Evolutionary conservation across 2,888 invertebrate species (phyloP), one percentile per base, ranked within the genome.

Genomic region (Perithous albicinctus): DNA sequence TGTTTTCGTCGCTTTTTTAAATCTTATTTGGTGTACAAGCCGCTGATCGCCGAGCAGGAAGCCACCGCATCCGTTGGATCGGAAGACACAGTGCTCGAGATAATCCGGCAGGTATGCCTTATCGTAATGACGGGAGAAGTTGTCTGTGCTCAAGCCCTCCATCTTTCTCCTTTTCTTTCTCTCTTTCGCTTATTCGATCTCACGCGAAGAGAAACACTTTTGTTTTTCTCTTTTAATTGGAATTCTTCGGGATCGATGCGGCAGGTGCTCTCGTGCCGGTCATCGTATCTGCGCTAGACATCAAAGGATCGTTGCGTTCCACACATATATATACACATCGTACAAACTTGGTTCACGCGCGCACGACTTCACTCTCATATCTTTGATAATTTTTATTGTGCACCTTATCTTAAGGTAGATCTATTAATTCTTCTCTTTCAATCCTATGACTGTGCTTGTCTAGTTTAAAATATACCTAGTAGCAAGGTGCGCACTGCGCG

Each of bases 201-300:
- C 48, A 63, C 69, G 84, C 80, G 64, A n/a, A n/a, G n/a, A 76
- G 43, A 54, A 43, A 51, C 56, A 56, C 78, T 83, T 78, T 79
- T 78, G 83, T 82, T 80, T 85, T 81, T 80, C 78, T 76, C 77
- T 48, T 80, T 83, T 81, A 74, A 74, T 79, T 75, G 79, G 79
- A 79, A 79, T 79, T 75, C 79, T 64, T 74, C 73, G 69, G n/a
- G 73, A 79, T 75, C 67, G 59, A 79, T 74, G 67, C 78, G 83
- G 85, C 78, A 83, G 85, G 83, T 78, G 87, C 87, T 87, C 86
- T 88, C 89, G 87, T 87, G 88, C 88, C 89, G 89, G 89, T 90
- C 89, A 88, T 89, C 87, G 86, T 89, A 90, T 90, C 90, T 89
- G 85, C 85, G 86, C 87, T 89, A 89, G 90, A 90, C 90, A 90